Conservation (phyloP, 2,113 vertebrate species). For the Sus scrofa region T2T-Sscrofa CM000823.6:2816001-2816500, state of each 20-base stretch:
- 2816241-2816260: not conserved
- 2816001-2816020: not conserved
- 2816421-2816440: fast-evolving
- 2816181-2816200: not conserved
- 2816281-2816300: not conserved
- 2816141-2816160: not conserved
- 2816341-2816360: fast-evolving
- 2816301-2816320: not conserved
- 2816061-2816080: not conserved
- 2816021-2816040: not conserved
- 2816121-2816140: not conserved
- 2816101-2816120: not conserved
- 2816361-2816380: not conserved
- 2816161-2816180: not conserved
- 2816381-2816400: not conserved
- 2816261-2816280: not conserved
- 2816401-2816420: fast-evolving
- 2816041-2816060: not conserved
- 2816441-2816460: too few species aligned
- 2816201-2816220: too few species aligned
- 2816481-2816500: fast-evolving
- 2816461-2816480: fast-evolving
- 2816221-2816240: not conserved
- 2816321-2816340: too few species aligned
- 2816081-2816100: conserved; percentile 49